Evolutionary conservation across 35 echinoderm and acorn worm genomes (phyloP), one percentile per base, ranked within the genome.

Genomic region (Lytechinus variegatus): DNA sequence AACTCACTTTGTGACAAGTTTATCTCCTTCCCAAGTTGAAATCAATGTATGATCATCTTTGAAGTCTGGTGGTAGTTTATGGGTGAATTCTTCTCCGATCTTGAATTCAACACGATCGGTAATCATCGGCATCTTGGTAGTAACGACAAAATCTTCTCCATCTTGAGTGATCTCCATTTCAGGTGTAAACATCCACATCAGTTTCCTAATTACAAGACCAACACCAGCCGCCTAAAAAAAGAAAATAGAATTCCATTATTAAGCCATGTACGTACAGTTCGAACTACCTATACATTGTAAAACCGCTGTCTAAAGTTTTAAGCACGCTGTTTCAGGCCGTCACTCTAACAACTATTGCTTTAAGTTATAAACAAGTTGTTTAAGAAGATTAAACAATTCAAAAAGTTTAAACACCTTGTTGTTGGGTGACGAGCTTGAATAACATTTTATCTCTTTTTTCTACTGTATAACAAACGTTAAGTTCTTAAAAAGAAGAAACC

Each of bases 1-100:
- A 56, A 93, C 91, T 93, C 28, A 93, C 91, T 93, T 93, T 54
- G 91, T 93, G 52, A 93, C 91, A 27, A 93, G 91, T 54, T 93
- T 55, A 53, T 93, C 54, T 24, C 54, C 52, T 27, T 93, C 91
- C 91, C 91, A 93, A 11, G 91, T 93, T 16, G 91, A 54, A 13
- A 93, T 21, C 91, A 93, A 53, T 54, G 91, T 93, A 27, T 93
- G 91, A 13, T 93, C 91, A 9, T 93, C 91, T 27, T 93, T 93
- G 91, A 93, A 93, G 53, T 93, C 91, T 27, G 91, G 91, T 9
- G 91, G 91, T 93, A 93, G 54, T 54, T 71, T 95, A 14, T 95
- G 58, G 12, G 57, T 86, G 72, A 95, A 95, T 28, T 71, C 57
- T 27, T 27, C 27, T 10, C 94, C 94, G 72, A 95, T 54, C 94